Evolutionary conservation across 2,113 vertebrate species (phyloP).

Genomic region (Phalacrocorax brasilianus): DNA sequence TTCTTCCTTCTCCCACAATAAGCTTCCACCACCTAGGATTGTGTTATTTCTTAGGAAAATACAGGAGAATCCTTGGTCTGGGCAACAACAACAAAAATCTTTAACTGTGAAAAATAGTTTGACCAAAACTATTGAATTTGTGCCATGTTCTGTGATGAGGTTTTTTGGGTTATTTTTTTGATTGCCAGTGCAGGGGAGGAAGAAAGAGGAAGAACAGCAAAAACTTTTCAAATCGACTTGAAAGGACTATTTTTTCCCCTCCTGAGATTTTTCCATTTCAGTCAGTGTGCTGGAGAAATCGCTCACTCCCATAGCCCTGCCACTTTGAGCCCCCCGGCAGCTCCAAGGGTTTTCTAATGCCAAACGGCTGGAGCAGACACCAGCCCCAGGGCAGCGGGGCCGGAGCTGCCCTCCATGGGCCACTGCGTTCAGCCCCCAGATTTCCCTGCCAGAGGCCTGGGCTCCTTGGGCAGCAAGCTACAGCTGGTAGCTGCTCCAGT

Average conservation of each 20-base stretch:
- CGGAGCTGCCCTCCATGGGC: background rate
- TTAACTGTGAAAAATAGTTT: background rate
- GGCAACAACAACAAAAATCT: background rate
- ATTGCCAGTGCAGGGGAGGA: background rate
- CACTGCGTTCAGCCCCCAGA: fast-evolving
- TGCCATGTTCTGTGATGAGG: background rate
- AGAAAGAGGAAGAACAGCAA: background rate
- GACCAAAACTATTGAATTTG: conserved; percentile 1
- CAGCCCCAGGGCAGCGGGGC: fast-evolving
- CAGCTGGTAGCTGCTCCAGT: fast-evolving
- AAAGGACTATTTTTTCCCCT: background rate
- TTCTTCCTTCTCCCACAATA: background rate
- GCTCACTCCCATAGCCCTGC: background rate
- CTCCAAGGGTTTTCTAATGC: background rate
- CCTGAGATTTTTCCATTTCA: background rate
- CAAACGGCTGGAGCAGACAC: background rate
- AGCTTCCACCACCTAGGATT: background rate
- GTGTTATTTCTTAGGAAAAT: background rate
- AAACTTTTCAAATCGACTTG: background rate
- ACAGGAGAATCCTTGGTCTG: background rate
- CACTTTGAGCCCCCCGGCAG: background rate
- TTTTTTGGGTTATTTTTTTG: background rate
- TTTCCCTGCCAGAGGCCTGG: fast-evolving
- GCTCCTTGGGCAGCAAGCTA: background rate
- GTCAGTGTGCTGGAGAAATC: fast-evolving